Percentiles rank a stretch among this genome's conserved stretches.
phyloP scores from a whole-genome alignment of 2,888 invertebrate genomes.

The Rosalia funebris region DNA sequence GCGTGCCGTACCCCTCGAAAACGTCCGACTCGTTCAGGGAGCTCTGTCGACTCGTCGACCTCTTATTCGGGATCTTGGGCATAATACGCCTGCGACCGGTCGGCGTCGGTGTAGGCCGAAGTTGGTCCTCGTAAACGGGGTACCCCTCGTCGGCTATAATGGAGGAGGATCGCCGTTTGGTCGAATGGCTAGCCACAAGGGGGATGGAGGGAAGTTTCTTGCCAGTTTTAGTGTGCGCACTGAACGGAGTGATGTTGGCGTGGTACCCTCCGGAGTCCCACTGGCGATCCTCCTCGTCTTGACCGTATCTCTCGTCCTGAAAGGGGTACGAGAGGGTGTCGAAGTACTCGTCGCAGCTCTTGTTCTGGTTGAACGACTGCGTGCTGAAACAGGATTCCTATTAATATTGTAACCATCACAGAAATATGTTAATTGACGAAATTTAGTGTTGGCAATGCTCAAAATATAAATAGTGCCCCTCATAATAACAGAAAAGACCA shows the following conservation, averaged over 20 bases:
- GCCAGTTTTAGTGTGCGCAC: slow-evolving; percentile 46
- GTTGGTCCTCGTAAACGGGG: slow-evolving; percentile 40
- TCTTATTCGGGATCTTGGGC: slow-evolving; percentile 62
- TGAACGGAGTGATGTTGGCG: slow-evolving; percentile 50
- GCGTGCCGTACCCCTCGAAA: slow-evolving; percentile 55
- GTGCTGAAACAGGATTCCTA: slow-evolving; percentile 40
- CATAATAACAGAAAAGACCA: too few relatives aligned
- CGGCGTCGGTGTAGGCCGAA: slow-evolving; percentile 57
- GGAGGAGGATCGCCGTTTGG: slow-evolving; percentile 64
- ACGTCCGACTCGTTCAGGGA: slow-evolving; percentile 56
- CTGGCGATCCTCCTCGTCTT: slow-evolving; percentile 75
- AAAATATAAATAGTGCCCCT: too few relatives aligned
- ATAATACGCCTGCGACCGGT: slow-evolving; percentile 56
- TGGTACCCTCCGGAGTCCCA: slow-evolving; percentile 77
- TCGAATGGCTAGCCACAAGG: slow-evolving; percentile 66
- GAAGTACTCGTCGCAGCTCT: slow-evolving; percentile 74
- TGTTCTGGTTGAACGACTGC: slow-evolving; percentile 48
- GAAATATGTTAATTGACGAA: too few relatives aligned
- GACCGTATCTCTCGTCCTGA: slow-evolving; percentile 70
- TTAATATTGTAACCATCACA: background rate
- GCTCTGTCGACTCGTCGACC: slow-evolving; percentile 60
- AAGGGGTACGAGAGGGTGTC: slow-evolving; percentile 73
- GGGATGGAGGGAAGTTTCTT: slow-evolving; percentile 65
- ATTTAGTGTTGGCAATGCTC: too few relatives aligned
- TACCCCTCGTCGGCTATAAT: slow-evolving; percentile 53